These are phyloP conservation scores for Pogonognathellus flavescens DNA, from an alignment of 1,140 invertebrate species.

Conservation along the genomic window DNA sequence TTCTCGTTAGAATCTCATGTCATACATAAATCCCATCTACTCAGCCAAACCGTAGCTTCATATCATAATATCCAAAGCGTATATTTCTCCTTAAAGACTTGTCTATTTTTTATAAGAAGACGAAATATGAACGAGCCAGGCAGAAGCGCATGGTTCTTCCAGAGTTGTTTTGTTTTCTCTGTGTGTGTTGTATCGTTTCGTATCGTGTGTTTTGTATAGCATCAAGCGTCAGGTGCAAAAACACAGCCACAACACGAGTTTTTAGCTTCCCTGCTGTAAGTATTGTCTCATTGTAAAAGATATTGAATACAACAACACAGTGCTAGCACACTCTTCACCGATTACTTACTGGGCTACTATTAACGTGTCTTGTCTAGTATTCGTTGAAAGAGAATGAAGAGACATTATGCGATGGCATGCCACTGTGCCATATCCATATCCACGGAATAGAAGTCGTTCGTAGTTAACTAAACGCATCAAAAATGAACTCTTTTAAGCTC, in stretches of 20 bases:
- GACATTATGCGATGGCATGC: conserved; percentile 18
- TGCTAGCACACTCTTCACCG: too few relatives aligned
- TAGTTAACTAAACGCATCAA: not conserved
- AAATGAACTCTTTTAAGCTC: conserved; percentile 4
- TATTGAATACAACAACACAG: too few relatives aligned
- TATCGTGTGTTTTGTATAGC: too few relatives aligned
- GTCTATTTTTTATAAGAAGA: conserved; percentile 23
- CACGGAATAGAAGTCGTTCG: not conserved
- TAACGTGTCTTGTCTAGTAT: not conserved
- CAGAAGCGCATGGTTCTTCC: too few relatives aligned
- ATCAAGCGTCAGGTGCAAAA: too few relatives aligned
- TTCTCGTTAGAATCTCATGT: conserved; percentile 26
- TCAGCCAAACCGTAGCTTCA: conserved; percentile 7
- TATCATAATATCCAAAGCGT: conserved; percentile 15
- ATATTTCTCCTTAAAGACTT: conserved; percentile 1
- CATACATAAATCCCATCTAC: conserved; percentile 33
- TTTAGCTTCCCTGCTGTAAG: too few relatives aligned
- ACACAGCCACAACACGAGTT: too few relatives aligned
- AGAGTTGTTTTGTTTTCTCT: too few relatives aligned
- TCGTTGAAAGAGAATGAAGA: not conserved
- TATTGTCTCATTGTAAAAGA: too few relatives aligned
- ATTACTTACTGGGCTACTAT: too few relatives aligned
- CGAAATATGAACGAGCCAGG: not conserved
- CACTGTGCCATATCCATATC: conserved; percentile 3
- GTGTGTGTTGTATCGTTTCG: conserved; percentile 12